Evolutionary conservation across 2,797 vertebrate genomes (phyloP).

Genomic region (Danio tinwini): DNA sequence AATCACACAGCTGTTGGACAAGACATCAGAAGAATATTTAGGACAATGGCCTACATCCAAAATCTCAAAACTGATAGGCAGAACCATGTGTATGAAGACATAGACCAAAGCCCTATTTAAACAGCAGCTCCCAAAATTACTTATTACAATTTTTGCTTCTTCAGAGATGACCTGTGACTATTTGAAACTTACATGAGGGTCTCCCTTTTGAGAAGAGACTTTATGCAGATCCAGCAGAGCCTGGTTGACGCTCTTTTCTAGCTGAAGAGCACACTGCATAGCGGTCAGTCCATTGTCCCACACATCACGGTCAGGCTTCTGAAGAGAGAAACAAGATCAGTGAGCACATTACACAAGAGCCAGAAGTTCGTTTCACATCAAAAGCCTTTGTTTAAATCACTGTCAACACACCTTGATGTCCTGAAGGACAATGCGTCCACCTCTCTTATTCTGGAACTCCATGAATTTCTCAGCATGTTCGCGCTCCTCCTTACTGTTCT

Average conservation of each 20-base stretch:
- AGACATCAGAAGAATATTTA: background rate
- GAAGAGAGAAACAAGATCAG: background rate
- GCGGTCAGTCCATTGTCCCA: constrained; percentile 93
- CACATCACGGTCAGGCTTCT: constrained; percentile 93
- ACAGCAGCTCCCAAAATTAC: no score
- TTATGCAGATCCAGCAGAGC: constrained; percentile 87
- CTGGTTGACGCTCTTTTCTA: constrained; percentile 93
- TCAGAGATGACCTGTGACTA: no score
- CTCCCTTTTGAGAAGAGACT: constrained; percentile 75
- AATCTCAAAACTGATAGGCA: background rate
- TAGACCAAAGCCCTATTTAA: background rate
- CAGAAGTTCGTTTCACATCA: background rate
- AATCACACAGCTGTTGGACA: constrained; percentile 86
- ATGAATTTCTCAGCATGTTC: constrained; percentile 77
- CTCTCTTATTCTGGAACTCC: constrained; percentile 78
- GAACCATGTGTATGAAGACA: background rate
- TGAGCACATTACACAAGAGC: background rate
- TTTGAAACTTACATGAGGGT: constrained; percentile 80
- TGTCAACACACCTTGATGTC: constrained; percentile 69
- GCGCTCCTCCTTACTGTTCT: constrained; percentile 80
- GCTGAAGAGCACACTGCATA: constrained; percentile 87
- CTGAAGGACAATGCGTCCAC: constrained; percentile 76
- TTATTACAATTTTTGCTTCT: no score
- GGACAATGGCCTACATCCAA: no score
- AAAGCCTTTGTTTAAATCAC: no score